Evolutionary conservation across 1,140 invertebrate genomes (phyloP).

Genomic region (Philotrypesis tridentata): DNA sequence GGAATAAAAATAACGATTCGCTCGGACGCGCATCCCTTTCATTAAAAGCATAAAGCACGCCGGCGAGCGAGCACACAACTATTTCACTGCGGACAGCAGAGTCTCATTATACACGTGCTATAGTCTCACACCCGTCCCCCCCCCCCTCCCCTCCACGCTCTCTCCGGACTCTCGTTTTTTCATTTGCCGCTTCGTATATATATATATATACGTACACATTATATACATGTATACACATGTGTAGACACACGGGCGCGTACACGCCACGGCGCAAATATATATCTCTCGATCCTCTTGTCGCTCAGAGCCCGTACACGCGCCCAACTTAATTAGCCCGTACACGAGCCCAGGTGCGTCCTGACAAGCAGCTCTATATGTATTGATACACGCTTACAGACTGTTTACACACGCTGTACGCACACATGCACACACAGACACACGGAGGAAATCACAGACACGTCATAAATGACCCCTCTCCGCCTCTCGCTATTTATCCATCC

Average conservation of each 20-base stretch:
- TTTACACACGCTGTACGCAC: background rate
- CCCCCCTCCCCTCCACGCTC: too few species aligned
- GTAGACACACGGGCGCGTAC: too few species aligned
- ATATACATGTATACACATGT: too few species aligned
- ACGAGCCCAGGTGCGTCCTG: background rate
- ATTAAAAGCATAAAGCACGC: background rate
- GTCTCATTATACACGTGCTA: too few species aligned
- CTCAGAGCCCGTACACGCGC: background rate
- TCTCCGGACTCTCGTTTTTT: too few species aligned
- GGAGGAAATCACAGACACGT: background rate
- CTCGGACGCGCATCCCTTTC: background rate
- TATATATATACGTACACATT: too few species aligned
- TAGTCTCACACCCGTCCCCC: too few species aligned
- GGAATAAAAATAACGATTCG: background rate
- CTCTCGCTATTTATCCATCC: background rate
- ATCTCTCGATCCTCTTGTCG: background rate
- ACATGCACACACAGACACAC: background rate
- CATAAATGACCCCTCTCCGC: background rate
- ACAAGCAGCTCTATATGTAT: background rate
- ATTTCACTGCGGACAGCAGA: too few species aligned
- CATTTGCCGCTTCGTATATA: too few species aligned
- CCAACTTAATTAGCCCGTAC: slow-evolving; percentile 1
- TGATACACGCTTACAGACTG: background rate
- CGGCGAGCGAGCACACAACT: too few species aligned
- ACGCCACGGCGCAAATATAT: background rate